phyloP scores from a whole-genome alignment of 2,888 invertebrate genomes.

The Ornithoptera alexandrae region DNA sequence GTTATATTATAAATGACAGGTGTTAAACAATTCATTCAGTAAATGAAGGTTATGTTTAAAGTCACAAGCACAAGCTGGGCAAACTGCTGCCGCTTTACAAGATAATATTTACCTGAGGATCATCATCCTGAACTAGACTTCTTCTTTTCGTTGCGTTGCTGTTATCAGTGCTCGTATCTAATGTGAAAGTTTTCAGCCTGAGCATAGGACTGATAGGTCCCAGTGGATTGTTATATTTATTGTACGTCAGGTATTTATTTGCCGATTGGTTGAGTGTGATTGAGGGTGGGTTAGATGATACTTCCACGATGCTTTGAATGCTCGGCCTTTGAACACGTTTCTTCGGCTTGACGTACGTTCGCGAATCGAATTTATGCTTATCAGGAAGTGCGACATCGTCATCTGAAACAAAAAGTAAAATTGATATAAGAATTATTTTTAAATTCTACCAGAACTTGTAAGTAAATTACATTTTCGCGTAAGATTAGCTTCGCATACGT shows the following conservation, averaged over 20 bases:
- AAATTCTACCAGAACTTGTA: too few species aligned
- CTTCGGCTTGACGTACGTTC: constrained; percentile 85
- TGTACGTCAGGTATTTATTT: constrained; percentile 70
- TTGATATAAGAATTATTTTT: too few species aligned
- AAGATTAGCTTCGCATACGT: too few species aligned
- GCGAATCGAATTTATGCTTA: constrained; percentile 82
- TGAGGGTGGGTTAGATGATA: constrained; percentile 52
- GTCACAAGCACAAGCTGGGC: too few species aligned
- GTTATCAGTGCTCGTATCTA: constrained; percentile 66
- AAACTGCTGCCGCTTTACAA: neutral
- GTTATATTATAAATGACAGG: too few species aligned
- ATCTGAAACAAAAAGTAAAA: constrained; percentile 49
- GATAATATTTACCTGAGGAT: constrained; percentile 56
- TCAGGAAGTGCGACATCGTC: constrained; percentile 59
- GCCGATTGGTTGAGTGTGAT: constrained; percentile 47
- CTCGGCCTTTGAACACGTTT: constrained; percentile 80
- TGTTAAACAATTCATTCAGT: too few species aligned
- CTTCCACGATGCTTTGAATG: constrained; percentile 77
- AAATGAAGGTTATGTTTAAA: too few species aligned
- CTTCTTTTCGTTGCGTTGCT: constrained; percentile 64
- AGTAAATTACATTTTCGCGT: too few species aligned
- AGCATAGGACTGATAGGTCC: constrained; percentile 65
- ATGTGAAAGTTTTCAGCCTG: constrained; percentile 70
- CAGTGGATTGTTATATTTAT: constrained; percentile 66
- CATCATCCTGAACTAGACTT: constrained; percentile 67